A percentile compares a stretch with the other conserved stretches of the same genome.
Evolutionary conservation across 2,797 vertebrate species (phyloP).

Genomic region (Gastrophryne carolinensis): DNA sequence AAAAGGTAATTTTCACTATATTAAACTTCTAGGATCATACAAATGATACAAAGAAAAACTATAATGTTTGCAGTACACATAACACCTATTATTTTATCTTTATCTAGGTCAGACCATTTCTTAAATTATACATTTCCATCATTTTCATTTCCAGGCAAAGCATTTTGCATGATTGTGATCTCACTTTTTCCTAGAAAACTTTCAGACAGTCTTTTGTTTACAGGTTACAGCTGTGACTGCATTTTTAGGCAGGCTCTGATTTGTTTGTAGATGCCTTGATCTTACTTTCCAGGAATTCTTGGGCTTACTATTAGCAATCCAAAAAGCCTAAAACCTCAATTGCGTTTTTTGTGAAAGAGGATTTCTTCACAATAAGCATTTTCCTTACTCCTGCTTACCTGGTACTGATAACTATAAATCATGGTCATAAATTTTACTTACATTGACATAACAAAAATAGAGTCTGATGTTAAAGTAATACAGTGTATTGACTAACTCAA

Average conservation of each 20-base stretch:
- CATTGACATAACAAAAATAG: no score
- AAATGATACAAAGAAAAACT: no score
- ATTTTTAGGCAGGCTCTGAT: slow-evolving; percentile 53
- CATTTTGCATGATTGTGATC: slow-evolving; percentile 4
- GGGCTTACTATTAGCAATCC: slow-evolving; percentile 68
- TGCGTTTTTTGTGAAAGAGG: slow-evolving; percentile 51
- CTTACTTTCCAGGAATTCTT: slow-evolving; percentile 79
- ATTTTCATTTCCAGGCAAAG: slow-evolving; percentile 7
- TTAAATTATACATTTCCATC: background rate
- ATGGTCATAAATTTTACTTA: background rate
- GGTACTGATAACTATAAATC: slow-evolving; percentile 1
- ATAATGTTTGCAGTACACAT: no score
- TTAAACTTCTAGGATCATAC: no score
- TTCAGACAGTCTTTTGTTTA: slow-evolving; percentile 56
- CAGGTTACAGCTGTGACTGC: slow-evolving; percentile 57
- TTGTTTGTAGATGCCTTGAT: slow-evolving; percentile 63
- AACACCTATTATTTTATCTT: no score
- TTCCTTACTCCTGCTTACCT: background rate
- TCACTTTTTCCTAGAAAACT: no score
- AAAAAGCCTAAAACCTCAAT: slow-evolving; percentile 65
- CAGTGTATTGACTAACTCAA: no score
- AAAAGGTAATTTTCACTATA: no score
- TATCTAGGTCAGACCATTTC: background rate
- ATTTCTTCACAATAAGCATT: background rate
- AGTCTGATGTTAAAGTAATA: no score